phyloP scores from a whole-genome alignment of 2,113 vertebrate species.

The Petrocephalus zakoni region DNA sequence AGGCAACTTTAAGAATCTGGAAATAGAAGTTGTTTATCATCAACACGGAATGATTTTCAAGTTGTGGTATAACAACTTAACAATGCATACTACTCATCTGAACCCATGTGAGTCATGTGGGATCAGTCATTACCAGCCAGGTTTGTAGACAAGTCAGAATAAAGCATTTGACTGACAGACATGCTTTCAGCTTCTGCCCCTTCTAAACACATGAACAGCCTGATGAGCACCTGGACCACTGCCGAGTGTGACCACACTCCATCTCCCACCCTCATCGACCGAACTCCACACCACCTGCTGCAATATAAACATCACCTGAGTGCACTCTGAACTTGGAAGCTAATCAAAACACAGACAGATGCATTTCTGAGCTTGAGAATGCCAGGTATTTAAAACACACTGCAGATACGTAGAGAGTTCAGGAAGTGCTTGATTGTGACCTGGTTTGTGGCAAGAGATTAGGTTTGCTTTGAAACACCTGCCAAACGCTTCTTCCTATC shows the following conservation, averaged over 20 bases:
- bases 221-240: background rate
- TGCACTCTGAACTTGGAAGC: background rate
- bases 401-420: constrained; percentile 19
- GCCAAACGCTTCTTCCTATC: constrained; percentile 38
- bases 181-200: background rate
- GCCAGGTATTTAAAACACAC: background rate
- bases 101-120: background rate
- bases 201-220: background rate
- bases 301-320: background rate
- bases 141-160: background rate
- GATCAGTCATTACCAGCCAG: background rate
- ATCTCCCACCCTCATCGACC: background rate
- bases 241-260: background rate
- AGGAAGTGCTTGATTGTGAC: constrained; percentile 28
- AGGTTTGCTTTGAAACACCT: constrained; percentile 45
- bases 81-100: background rate
- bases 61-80: background rate
- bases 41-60: background rate
- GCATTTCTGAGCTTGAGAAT: background rate
- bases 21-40: background rate
- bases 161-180: background rate
- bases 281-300: background rate
- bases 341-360: background rate
- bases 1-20: background rate
- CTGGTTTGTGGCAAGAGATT: constrained; percentile 36